phyloP scores from a whole-genome alignment of 2,888 invertebrate species.

The Conchocele bisecta region DNA sequence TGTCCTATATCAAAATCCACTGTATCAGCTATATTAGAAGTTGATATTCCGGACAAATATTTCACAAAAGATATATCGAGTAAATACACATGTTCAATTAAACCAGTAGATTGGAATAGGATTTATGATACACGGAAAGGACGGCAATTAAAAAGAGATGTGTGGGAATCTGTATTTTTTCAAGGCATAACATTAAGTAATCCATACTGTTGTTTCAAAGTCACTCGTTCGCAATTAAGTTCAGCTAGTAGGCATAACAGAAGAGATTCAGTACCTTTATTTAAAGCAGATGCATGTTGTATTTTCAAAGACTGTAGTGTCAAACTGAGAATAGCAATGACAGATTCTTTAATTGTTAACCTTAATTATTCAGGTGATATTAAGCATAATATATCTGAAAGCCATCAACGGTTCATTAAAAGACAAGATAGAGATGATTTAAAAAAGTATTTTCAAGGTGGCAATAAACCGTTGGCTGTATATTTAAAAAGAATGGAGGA shows the following conservation, averaged over 20 bases:
- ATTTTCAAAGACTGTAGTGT: not conserved
- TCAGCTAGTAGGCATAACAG: not conserved
- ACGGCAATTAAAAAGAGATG: not conserved
- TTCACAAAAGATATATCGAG: not conserved
- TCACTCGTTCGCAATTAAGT: not conserved
- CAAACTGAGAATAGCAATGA: not conserved
- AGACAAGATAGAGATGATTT: not conserved
- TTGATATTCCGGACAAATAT: not conserved
- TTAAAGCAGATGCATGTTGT: not conserved
- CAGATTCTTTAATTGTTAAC: not conserved
- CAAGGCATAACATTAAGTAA: not conserved
- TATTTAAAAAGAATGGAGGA: not conserved
- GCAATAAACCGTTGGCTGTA: not conserved
- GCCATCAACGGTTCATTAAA: not conserved
- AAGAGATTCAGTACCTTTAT: not conserved
- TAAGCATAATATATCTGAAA: conserved; percentile 5
- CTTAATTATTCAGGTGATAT: not conserved
- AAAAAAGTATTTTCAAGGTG: not conserved
- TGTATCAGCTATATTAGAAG: not conserved
- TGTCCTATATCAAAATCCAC: not conserved
- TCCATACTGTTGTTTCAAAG: conserved; percentile 3
- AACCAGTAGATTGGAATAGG: not conserved
- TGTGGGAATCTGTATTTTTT: conserved; percentile 9
- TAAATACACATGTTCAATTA: not conserved
- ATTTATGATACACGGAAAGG: not conserved